Evolutionary conservation across 2,797 vertebrate genomes (phyloP).

Genomic region (Pseudochromis fuscus): DNA sequence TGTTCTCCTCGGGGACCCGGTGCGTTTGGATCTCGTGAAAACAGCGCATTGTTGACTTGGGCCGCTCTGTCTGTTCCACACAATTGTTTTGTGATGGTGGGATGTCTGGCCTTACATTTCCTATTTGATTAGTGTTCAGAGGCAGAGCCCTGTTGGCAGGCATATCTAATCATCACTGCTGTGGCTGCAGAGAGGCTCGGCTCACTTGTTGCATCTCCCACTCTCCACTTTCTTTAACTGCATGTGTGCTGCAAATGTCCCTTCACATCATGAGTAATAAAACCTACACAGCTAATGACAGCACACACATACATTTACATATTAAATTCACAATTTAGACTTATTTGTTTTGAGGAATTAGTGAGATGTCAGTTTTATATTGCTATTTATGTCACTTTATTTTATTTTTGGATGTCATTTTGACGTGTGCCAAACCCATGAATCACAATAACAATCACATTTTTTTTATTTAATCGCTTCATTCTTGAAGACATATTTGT

Average conservation of each 20-base stretch:
- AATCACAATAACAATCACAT: constrained; percentile 35
- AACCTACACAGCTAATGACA: constrained; percentile 9
- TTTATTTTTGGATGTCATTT: constrained; percentile 45
- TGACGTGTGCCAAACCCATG: constrained; percentile 37
- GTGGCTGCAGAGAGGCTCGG: constrained; percentile 53
- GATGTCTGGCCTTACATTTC: constrained; percentile 80
- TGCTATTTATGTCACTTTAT: constrained; percentile 22
- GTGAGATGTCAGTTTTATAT: constrained; percentile 44
- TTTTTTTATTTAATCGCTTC: constrained; percentile 29
- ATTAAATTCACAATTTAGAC: constrained; percentile 8
- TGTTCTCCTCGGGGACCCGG: constrained; percentile 64
- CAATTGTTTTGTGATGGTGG: constrained; percentile 79
- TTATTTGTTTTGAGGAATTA: constrained; percentile 29
- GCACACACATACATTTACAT: constrained; percentile 17
- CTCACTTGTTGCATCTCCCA: constrained; percentile 77
- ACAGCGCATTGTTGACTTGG: constrained; percentile 66
- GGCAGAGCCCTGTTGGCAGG: constrained; percentile 76
- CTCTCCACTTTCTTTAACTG: constrained; percentile 39
- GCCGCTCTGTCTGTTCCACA: constrained; percentile 67
- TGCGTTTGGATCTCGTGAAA: constrained; percentile 63
- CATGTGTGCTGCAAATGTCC: constrained; percentile 34
- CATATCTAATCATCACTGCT: constrained; percentile 74
- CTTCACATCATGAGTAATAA: constrained; percentile 12
- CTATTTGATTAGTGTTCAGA: constrained; percentile 82
- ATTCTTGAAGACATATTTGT: constrained; percentile 45